Conservation (phyloP, 2,113 vertebrate genomes). For the mouse (Mus musculus) region GRCm39 chr4:39477001-39477500, state of each 20-base stretch:
- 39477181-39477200: fast-evolving
- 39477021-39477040: background rate
- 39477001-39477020: background rate
- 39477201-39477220: too few species aligned
- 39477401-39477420: background rate
- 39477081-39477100: background rate
- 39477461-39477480: background rate
- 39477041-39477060: background rate
- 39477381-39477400: slow-evolving; percentile 35
- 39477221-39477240: background rate
- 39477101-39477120: background rate
- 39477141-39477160: background rate
- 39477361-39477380: background rate
- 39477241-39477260: background rate
- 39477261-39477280: background rate
- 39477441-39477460: background rate
- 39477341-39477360: background rate
- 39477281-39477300: background rate
- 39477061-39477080: background rate
- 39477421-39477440: background rate
- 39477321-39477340: background rate
- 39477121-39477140: background rate
- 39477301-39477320: background rate
- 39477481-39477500: background rate
- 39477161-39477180: fast-evolving